phyloP scores from a whole-genome alignment of 2,888 invertebrate genomes.

The Leuctra nigra region DNA sequence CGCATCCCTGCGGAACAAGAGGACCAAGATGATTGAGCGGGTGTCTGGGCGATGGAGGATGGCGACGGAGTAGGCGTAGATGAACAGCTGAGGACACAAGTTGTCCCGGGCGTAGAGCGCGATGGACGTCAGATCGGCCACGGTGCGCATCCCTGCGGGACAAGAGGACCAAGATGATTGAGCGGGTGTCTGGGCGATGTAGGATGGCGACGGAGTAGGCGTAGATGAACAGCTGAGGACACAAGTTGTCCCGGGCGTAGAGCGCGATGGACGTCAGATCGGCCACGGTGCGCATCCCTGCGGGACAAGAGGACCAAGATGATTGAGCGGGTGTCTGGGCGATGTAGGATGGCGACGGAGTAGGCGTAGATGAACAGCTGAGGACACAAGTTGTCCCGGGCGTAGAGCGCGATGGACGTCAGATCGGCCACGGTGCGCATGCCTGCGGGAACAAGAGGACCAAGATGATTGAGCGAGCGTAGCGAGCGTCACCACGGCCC shows the following conservation, averaged over 20 bases:
- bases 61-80: slow-evolving; percentile 70
- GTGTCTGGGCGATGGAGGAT: slow-evolving; percentile 67
- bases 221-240: no score
- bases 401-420: slow-evolving; percentile 59
- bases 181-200: no score
- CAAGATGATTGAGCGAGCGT: no score
- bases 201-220: no score
- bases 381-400: slow-evolving; percentile 68
- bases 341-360: slow-evolving; percentile 68
- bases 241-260: no score
- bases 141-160: slow-evolving; percentile 57
- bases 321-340: slow-evolving; percentile 63
- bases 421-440: slow-evolving; percentile 53
- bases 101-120: slow-evolving; percentile 64
- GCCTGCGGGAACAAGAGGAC: no score
- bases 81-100: slow-evolving; percentile 73
- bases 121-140: slow-evolving; percentile 64
- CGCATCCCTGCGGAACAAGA: not conserved
- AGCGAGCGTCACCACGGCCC: no score
- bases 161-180: no score
- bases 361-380: slow-evolving; percentile 73
- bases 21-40: no score
- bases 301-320: no score
- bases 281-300: no score
- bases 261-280: no score